phyloP scores from a whole-genome alignment of 2,888 invertebrate genomes.

The Cyaniris semiargus region DNA sequence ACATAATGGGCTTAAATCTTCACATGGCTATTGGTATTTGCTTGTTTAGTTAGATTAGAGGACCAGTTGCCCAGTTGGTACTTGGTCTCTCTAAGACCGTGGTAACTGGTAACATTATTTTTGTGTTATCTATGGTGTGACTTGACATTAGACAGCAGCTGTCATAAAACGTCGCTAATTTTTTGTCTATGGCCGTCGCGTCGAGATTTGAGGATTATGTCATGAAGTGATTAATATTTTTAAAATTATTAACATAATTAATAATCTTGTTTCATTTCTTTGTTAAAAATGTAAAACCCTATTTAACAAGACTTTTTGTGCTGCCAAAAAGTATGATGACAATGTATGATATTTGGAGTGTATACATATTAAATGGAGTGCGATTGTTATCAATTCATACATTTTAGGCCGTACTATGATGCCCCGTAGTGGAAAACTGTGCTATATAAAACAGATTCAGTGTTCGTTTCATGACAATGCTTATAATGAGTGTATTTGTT shows the following conservation, averaged over 20 bases:
- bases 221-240: constrained; percentile 19
- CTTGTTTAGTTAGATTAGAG: too few species aligned
- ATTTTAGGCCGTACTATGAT: constrained; percentile 56
- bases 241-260: neutral
- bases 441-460: neutral
- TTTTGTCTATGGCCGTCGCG: neutral
- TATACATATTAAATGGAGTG: constrained; percentile 54
- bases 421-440: constrained; percentile 45
- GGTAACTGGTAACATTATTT: neutral
- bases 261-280: neutral
- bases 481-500: neutral
- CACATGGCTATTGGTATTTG: too few species aligned
- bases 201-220: constrained; percentile 16
- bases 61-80: too few species aligned
- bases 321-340: neutral
- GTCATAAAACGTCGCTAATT: neutral
- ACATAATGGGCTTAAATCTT: too few species aligned
- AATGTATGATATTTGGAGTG: constrained; percentile 36
- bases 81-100: too few species aligned
- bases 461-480: neutral
- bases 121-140: neutral
- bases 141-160: neutral
- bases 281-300: neutral
- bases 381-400: constrained; percentile 66
- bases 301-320: neutral